Conservation (phyloP, 2,888 invertebrate genomes). For the Plusia festucae region DNA sequence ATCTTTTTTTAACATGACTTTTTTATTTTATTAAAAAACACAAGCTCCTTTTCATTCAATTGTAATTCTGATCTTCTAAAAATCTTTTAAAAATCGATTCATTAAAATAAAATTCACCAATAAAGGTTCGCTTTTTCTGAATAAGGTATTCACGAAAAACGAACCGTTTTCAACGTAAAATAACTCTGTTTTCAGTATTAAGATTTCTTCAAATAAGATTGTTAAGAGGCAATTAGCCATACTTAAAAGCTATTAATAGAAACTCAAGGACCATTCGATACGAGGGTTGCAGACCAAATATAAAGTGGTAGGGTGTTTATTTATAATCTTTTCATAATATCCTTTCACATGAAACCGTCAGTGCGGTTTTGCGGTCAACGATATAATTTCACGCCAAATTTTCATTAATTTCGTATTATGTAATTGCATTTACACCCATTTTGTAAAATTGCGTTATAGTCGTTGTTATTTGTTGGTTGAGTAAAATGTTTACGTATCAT, state of each 20-base stretch:
- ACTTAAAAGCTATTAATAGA: slow-evolving; percentile 37
- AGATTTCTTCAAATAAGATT: slow-evolving; percentile 5
- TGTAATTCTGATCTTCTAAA: no score
- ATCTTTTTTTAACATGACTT: no score
- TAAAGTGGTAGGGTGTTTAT: slow-evolving; percentile 42
- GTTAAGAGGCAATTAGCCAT: slow-evolving; percentile 35
- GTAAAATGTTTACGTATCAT: neutral
- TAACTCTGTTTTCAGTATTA: neutral
- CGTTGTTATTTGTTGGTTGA: neutral
- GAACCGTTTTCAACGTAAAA: neutral
- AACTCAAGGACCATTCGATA: slow-evolving; percentile 33
- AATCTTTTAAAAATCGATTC: neutral
- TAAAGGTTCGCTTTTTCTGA: no score
- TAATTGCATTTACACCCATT: slow-evolving; percentile 36
- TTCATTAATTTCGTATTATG: slow-evolving; percentile 39
- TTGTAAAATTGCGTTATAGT: slow-evolving; percentile 21
- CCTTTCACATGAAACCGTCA: slow-evolving; percentile 40
- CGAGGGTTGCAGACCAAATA: slow-evolving; percentile 40
- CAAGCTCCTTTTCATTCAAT: no score
- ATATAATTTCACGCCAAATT: slow-evolving; percentile 38
- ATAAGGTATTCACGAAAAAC: neutral
- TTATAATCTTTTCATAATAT: slow-evolving; percentile 51
- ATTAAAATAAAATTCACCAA: neutral
- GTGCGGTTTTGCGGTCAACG: slow-evolving; percentile 44
- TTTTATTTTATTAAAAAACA: no score